Base-by-base conservation (phyloP, 2,888 invertebrate species). In the Ormyrus labotus region DNA sequence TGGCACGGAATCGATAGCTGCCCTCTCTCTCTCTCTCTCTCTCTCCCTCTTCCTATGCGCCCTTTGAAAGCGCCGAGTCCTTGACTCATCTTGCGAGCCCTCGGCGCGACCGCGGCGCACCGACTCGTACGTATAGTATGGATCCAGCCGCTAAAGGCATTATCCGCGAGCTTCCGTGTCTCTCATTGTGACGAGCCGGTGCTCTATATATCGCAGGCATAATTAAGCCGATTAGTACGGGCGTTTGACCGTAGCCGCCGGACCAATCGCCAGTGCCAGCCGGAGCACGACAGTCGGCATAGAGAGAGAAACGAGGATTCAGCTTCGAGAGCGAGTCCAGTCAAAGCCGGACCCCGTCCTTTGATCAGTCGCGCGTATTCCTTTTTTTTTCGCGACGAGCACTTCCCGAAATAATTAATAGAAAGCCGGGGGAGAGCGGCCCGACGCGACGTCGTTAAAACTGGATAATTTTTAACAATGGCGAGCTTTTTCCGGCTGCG, bases 141-240 rank as follows among this genome's bases (percentile, higher is more conserved):
- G 34, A 0, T 34, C 34, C 34, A 34, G 19, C 53, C n/a, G 6
- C 11, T 6, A 11, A 2, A 11, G n/a, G 60, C 60, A 50, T 71
- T 60, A 71, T 78, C 64, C 47, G 5, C 67, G 45, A 51, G 58
- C n/a, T 4, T 57, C 47, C 34, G 34, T 53, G 57, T 45, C 57
- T 34, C 34, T 48, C 19, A 34, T 65, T 13, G n/a, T 45, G 34
- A 34, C 34, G 34, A 34, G 34, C 34, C 5, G 47, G 19, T 5
- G 5, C 64, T n/a, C 55, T 63, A 47, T 57, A 64, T 63, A 64
- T 65, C 65, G 57, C 47, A 53, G 63, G 48, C 34, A 71, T 75
- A 80, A 76, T 80, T 81, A 77, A 81, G 72, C 77, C 73, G 81
- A 81, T 81, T 81, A 81, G 55, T 58, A 10, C 50, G 76, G 58